Conservation (phyloP, 64 coral and sea anemone species). For the Astreopora myriophthalma region DNA sequence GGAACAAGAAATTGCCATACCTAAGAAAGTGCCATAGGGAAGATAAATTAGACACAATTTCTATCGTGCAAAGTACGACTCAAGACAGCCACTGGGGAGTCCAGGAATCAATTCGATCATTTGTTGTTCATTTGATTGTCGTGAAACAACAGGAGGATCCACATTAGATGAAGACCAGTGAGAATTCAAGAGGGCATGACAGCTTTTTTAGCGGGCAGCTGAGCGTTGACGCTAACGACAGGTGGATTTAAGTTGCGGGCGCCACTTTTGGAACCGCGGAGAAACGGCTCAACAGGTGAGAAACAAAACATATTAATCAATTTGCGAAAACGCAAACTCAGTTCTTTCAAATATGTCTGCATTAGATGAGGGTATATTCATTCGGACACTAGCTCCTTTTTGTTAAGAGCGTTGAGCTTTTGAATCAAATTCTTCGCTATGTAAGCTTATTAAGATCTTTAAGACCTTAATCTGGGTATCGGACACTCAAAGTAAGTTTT, state of each 20-base stretch:
- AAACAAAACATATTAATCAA: background rate
- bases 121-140: background rate
- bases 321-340: background rate
- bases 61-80: background rate
- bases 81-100: background rate
- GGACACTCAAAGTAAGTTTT: too few relatives aligned
- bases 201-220: background rate
- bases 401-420: too few relatives aligned
- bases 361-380: too few relatives aligned
- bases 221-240: background rate
- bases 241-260: background rate
- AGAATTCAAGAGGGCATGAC: constrained; percentile 11
- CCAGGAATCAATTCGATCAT: background rate
- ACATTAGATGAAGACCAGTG: background rate
- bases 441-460: too few relatives aligned
- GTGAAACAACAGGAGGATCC: background rate
- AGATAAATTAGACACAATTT: background rate
- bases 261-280: background rate
- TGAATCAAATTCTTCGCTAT: too few relatives aligned
- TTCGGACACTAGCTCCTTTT: too few relatives aligned
- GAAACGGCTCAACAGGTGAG: background rate
- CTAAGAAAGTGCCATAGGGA: background rate
- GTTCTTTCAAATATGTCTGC: too few relatives aligned
- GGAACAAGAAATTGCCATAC: background rate
- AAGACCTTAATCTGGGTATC: too few relatives aligned